These are phyloP conservation scores for Bufo bufo DNA, from an alignment of 2,113 vertebrate species.

Conservation along the genomic window DNA sequence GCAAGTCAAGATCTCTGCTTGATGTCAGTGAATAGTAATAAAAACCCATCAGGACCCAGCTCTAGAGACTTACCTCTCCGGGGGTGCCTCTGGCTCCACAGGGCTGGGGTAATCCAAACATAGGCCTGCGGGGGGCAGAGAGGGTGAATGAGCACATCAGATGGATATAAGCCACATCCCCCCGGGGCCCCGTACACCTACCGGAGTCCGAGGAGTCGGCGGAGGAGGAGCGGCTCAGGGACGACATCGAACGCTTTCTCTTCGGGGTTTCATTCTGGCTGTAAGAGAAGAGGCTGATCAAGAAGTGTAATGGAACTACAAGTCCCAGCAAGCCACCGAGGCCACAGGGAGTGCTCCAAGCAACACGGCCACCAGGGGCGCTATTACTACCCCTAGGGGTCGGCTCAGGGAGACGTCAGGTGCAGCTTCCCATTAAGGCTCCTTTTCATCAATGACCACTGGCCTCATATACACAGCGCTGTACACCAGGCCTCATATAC, in stretches of 20 bases:
- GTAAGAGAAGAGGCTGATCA: background rate
- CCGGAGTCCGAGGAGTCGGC: constrained; percentile 89
- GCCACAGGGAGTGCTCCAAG: too few relatives aligned
- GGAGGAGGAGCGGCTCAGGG: constrained; percentile 61
- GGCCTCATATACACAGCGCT: too few relatives aligned
- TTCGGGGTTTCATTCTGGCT: constrained; percentile 83
- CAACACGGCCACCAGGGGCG: background rate
- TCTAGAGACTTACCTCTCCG: background rate
- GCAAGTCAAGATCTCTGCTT: too few relatives aligned
- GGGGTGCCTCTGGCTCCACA: background rate
- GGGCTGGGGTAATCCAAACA: constrained; percentile 18
- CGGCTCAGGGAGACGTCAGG: too few relatives aligned
- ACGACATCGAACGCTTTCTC: constrained; percentile 60
- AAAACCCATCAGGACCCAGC: too few relatives aligned
- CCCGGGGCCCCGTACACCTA: constrained; percentile 62
- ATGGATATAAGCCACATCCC: too few relatives aligned
- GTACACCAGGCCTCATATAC: too few relatives aligned
- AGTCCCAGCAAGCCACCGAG: background rate
- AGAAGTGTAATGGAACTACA: background rate
- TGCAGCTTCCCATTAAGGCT: too few relatives aligned
- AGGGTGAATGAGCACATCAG: too few relatives aligned
- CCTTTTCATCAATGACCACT: too few relatives aligned
- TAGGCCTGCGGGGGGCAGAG: background rate
- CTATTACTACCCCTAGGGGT: background rate
- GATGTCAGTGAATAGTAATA: too few relatives aligned